Evolutionary conservation across 2,113 vertebrate genomes (phyloP), one percentile per base, ranked within the genome.

Genomic region (Verasper variegatus): DNA sequence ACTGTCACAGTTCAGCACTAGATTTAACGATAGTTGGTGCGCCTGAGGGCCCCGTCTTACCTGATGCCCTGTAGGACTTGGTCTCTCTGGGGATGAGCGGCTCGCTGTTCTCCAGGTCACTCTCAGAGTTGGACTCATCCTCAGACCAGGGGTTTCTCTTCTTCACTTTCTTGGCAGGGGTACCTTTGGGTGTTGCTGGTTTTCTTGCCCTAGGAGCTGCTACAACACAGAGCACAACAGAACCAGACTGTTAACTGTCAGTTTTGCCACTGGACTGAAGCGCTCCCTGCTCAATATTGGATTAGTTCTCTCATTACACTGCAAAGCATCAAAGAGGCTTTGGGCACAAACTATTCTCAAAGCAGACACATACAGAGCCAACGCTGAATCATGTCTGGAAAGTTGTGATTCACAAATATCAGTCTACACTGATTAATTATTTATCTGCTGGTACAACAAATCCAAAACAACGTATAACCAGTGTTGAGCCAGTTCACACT

Each of bases 101-200:
- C 37, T 97, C 95, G 13, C 86, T 95, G 66, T 97, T 95, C 81
- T 98, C 97, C 82, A 96, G 87, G 69, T 98, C 97, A 59, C 95
- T 97, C 71, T 97, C 97, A 14, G 98, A 98, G 77, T 96, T 97
- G 54, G 96, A 96, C 72, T 98, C 97, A n/a, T 96, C 96, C 45
- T 99, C 97, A 67, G 98, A 99, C 98, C 98, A 99, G 0, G 98
- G 98, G 84, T 99, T 99, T 68, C 97, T 94, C 92, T 98, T 99
- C 94, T 99, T 99, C 77, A 93, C 92, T 93, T 97, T 99, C 86
- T 98, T 99, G 18, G 85, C 72, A 17, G 91, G 0, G 1, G 67
- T 2, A 11, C 92, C 73, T 93, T 98, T 99, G 74, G 95, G 84
- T 13, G 65, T 82, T 13, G 96, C 93, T 52, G 96, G 74, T 90